These are phyloP conservation scores for Ibycter americanus DNA, from an alignment of 2,797 vertebrate genomes.

Conservation along the genomic window DNA sequence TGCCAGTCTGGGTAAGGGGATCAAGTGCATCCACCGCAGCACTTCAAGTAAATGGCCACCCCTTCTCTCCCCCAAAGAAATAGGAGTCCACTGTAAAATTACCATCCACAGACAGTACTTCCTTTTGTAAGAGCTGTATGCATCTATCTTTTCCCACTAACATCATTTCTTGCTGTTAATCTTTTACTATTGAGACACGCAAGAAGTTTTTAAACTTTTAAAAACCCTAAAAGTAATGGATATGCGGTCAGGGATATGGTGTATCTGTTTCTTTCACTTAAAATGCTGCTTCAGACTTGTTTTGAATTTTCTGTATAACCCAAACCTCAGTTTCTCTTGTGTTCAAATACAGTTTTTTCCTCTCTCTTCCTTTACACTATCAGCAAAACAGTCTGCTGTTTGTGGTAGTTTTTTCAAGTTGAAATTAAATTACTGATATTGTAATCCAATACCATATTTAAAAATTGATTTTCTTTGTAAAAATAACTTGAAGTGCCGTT, in stretches of 20 bases:
- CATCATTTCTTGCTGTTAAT: neutral
- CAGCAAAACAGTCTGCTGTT: neutral
- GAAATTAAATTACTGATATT: slow-evolving; percentile 1
- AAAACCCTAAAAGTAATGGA: neutral
- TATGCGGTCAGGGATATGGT: neutral
- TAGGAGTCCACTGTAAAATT: neutral
- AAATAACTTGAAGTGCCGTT: neutral
- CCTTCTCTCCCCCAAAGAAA: neutral
- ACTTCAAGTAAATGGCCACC: neutral
- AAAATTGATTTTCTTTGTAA: slow-evolving; percentile 15
- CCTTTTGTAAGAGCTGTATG: neutral
- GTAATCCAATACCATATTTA: neutral
- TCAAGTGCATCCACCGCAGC: neutral
- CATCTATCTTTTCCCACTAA: neutral
- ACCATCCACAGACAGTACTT: neutral
- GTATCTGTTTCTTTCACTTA: neutral
- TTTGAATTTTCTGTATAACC: neutral
- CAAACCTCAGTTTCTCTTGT: neutral
- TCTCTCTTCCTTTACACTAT: neutral
- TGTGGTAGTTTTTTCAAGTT: neutral
- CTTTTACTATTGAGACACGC: neutral
- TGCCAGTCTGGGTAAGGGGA: too few species aligned
- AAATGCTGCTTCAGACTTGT: neutral
- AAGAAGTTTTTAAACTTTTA: neutral
- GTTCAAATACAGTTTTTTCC: neutral